phyloP scores from a whole-genome alignment of 2,113 vertebrate species.

The Myiopsitta monachus region DNA sequence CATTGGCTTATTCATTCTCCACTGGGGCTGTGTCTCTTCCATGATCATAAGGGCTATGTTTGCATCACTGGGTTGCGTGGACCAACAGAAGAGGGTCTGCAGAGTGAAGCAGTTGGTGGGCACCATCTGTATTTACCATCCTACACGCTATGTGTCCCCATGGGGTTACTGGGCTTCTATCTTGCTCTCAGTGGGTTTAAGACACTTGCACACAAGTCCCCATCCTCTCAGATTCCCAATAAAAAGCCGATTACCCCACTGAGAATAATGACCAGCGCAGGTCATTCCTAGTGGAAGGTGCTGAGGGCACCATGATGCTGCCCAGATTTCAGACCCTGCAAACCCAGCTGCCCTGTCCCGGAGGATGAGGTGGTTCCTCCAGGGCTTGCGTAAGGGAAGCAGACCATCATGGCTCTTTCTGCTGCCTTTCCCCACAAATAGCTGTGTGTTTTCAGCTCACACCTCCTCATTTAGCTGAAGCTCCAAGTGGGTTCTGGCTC shows the following conservation, averaged over 20 bases:
- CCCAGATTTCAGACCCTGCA: background rate
- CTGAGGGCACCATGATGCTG: background rate
- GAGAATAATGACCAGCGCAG: background rate
- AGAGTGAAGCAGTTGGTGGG: background rate
- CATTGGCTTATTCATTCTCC: background rate
- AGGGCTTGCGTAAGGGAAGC: background rate
- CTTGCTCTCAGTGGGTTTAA: background rate
- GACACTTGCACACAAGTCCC: background rate
- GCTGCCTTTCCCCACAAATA: background rate
- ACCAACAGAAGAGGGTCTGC: background rate
- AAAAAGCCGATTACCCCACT: background rate
- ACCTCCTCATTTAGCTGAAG: background rate
- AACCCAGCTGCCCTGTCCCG: background rate
- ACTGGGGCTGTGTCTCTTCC: background rate
- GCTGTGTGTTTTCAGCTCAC: background rate
- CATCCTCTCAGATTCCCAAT: background rate
- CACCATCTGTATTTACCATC: background rate
- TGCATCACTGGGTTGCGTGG: background rate
- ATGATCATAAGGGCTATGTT: background rate
- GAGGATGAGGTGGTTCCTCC: background rate
- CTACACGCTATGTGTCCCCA: fast-evolving
- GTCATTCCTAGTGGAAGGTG: background rate
- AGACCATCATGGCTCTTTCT: background rate
- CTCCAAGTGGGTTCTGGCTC: background rate
- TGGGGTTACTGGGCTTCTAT: background rate